Percentiles rank a stretch among this genome's conserved stretches.
Conservation (phyloP, 2,888 invertebrate genomes). For the Xestia rhomboidea region DNA sequence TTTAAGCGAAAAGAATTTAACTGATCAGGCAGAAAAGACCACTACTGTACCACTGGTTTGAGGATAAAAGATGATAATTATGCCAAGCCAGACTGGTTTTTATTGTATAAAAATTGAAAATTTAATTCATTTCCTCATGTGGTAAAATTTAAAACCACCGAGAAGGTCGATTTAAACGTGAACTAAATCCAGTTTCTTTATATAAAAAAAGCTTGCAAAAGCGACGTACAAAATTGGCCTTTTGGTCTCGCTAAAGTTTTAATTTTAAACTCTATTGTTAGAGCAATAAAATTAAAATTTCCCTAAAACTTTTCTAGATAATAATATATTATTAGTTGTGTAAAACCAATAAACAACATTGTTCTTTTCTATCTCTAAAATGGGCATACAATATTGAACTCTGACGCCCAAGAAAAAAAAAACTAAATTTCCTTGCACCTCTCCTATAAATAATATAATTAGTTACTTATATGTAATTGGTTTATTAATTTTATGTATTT, state of each 20-base stretch:
- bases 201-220: background rate
- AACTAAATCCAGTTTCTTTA: slow-evolving; percentile 3
- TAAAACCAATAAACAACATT: background rate
- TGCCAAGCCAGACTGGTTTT: slow-evolving; percentile 21
- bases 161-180: slow-evolving; percentile 7
- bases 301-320: background rate
- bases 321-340: background rate
- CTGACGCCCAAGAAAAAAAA: background rate
- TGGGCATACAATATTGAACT: background rate
- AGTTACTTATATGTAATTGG: background rate
- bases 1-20: too few relatives aligned
- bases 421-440: background rate
- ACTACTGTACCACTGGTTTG: too few relatives aligned
- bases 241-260: background rate
- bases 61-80: background rate
- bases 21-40: too few relatives aligned
- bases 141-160: slow-evolving; percentile 1
- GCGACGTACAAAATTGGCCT: background rate
- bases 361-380: background rate
- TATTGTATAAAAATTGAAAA: background rate
- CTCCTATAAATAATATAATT: background rate
- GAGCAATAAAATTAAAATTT: background rate
- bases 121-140: slow-evolving; percentile 9
- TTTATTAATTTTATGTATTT: slow-evolving; percentile 1
- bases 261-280: background rate